phyloP scores from a whole-genome alignment of 2,797 vertebrate genomes.

The Harpagifer antarcticus region DNA sequence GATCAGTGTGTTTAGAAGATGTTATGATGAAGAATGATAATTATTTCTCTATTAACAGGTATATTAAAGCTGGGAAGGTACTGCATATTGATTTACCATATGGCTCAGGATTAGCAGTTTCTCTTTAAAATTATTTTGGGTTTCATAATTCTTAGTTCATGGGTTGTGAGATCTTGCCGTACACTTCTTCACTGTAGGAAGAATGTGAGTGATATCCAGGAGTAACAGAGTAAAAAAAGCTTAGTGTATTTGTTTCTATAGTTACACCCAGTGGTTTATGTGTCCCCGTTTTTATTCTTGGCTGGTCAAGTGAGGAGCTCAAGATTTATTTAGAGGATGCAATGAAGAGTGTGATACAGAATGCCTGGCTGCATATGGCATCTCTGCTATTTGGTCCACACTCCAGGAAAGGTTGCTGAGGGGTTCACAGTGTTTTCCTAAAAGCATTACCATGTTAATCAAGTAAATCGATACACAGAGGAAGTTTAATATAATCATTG shows the following conservation, averaged over 20 bases:
- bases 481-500: slow-evolving; percentile 38
- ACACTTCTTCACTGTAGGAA: slow-evolving; percentile 32
- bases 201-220: slow-evolving; percentile 61
- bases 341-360: slow-evolving; percentile 82
- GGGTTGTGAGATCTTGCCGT: slow-evolving; percentile 36
- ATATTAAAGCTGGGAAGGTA: neutral
- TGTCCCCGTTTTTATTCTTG: slow-evolving; percentile 71
- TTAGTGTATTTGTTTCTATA: slow-evolving; percentile 78
- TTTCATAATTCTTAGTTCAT: neutral
- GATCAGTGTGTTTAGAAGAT: slow-evolving; percentile 6
- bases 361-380: slow-evolving; percentile 79
- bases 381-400: slow-evolving; percentile 77
- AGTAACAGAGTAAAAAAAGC: slow-evolving; percentile 73
- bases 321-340: slow-evolving; percentile 85
- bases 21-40: neutral
- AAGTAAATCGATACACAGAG: slow-evolving; percentile 55
- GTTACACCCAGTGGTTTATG: slow-evolving; percentile 63
- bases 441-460: slow-evolving; percentile 55
- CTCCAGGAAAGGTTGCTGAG: slow-evolving; percentile 72
- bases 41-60: neutral
- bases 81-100: neutral
- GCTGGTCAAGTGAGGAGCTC: slow-evolving; percentile 70
- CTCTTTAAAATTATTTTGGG: too few relatives aligned
- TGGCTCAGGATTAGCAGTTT: neutral
- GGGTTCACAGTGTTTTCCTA: slow-evolving; percentile 61